Conservation (phyloP, 2,888 invertebrate genomes). For the Eilema depressum region DNA sequence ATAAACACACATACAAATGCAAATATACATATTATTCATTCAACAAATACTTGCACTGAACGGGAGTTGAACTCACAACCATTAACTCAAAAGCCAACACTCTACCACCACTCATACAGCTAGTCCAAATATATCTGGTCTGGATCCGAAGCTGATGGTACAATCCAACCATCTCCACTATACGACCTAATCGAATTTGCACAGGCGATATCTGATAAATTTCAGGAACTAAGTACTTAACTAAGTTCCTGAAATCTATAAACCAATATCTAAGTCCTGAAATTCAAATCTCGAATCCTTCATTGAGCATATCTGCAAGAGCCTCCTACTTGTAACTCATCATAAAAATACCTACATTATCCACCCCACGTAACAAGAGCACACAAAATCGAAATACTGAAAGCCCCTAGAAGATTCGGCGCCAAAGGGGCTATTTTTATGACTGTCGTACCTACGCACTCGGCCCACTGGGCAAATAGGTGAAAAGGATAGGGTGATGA, state of each 20-base stretch:
- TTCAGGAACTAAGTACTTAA: no score
- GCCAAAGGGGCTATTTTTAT: conserved; percentile 87
- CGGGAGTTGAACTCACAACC: not conserved
- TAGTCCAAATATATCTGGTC: not conserved
- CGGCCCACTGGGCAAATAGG: conserved; percentile 85
- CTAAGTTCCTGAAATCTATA: not conserved
- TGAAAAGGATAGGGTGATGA: conserved; percentile 73
- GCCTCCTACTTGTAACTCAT: conserved; percentile 68
- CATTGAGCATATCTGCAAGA: conserved; percentile 40
- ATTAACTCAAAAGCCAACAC: not conserved
- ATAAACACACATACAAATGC: no score
- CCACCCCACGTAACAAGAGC: conserved; percentile 78
- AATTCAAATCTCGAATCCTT: not conserved
- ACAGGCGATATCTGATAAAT: not conserved
- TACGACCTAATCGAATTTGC: not conserved
- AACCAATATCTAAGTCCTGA: no score
- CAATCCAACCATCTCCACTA: not conserved
- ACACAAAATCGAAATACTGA: conserved; percentile 82
- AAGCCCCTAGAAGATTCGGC: conserved; percentile 84
- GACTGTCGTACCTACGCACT: conserved; percentile 85
- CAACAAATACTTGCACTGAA: not conserved
- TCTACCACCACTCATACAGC: not conserved
- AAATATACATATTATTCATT: no score
- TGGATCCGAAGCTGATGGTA: not conserved
- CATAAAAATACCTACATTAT: conserved; percentile 67